Percentiles rank a stretch among this genome's conserved stretches.
phyloP scores from a whole-genome alignment of 2,888 invertebrate species.

The Campaea margaritaria region DNA sequence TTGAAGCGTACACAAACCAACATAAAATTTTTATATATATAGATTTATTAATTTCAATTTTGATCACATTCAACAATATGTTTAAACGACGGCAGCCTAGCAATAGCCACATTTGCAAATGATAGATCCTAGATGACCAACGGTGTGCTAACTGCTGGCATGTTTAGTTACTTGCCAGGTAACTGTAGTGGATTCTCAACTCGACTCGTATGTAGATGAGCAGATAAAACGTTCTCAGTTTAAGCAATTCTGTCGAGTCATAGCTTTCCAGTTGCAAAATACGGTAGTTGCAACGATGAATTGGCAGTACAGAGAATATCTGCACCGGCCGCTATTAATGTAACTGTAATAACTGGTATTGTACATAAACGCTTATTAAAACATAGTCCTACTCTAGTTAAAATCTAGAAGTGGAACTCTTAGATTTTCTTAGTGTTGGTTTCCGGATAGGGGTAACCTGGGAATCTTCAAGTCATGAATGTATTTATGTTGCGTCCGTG shows the following conservation, averaged over 20 bases:
- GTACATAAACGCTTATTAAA: background rate
- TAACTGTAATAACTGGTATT: conserved; percentile 11
- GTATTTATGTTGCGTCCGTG: too few species aligned
- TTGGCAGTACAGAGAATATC: too few species aligned
- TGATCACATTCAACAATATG: conserved; percentile 4
- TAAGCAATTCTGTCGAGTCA: conserved; percentile 11
- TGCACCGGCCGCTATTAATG: background rate
- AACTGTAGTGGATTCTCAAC: conserved; percentile 22
- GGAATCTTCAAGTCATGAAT: too few species aligned
- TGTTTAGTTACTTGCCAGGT: conserved; percentile 22
- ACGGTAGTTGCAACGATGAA: too few species aligned
- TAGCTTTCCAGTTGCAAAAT: background rate
- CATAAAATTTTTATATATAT: too few species aligned
- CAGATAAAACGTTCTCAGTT: conserved; percentile 7
- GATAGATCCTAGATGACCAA: conserved; percentile 34
- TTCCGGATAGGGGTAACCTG: too few species aligned
- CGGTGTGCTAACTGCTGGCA: conserved; percentile 15
- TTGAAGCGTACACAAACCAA: too few species aligned
- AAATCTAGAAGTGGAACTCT: too few species aligned
- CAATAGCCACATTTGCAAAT: conserved; percentile 22
- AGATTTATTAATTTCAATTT: background rate
- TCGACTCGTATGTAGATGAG: conserved; percentile 9
- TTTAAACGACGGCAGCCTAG: conserved; percentile 4
- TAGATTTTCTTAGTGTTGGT: too few species aligned
- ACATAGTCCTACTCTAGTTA: background rate